Evolutionary conservation across 2,113 vertebrate species (phyloP), one percentile per base, ranked within the genome.

Genomic region (Petrocephalus zakoni): DNA sequence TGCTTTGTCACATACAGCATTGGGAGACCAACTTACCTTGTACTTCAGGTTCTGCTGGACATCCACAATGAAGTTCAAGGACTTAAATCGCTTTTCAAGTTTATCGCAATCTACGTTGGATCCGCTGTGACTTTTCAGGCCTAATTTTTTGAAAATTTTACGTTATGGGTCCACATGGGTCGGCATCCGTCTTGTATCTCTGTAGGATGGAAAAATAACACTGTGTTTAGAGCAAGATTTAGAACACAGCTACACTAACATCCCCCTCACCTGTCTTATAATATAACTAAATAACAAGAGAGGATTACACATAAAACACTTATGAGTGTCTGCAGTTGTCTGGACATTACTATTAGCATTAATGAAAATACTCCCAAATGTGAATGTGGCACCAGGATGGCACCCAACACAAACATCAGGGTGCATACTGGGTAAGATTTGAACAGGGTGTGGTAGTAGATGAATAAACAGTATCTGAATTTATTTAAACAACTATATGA

Each of bases 91-190:
- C 2, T 7, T 95, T 89, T 95, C 92, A 93, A 99, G 90, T 92
- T 95, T 97, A 90, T 95, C 89, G 1, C 94, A 95, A 94, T 99
- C 98, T 0, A 97, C 2, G 0, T 96, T 83, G 0, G 98, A 99
- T 72, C 98, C 97, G 0, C 0, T 49, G 3, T 97, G 96, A 2
- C 88, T 9, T 0, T 34, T 91, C 19, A 97, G 95, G 0, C 37
- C 3, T 0, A 94, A 95, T 2, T 42, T 42, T 42, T 42, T 42
- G 91, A 89, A 95, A 99, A 99, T 51, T 92, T 93, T 87, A 98
- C 92, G 0, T 99, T 99, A 94, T 99, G 89, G 90, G 72, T 29
- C 98, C 97, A 0, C 97, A 97, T 0, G 98, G 98, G 53, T 93
- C 94, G 0, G 94, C 92, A 2, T 95, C 95, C 96, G 99, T 95